phyloP scores from a whole-genome alignment of 2,113 vertebrate species.

The Heterocephalus glaber region DNA sequence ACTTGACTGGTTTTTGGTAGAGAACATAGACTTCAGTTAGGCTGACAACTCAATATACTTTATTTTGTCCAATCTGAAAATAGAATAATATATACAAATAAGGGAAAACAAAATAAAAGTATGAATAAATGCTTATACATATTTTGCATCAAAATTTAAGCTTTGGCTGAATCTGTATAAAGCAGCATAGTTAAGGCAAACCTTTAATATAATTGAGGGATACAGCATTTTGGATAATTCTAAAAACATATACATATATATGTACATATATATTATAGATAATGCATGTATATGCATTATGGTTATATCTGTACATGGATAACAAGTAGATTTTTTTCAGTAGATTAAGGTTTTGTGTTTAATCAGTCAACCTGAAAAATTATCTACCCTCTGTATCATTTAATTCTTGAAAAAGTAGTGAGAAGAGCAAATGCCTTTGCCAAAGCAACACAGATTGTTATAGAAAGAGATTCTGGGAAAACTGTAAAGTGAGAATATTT shows the following conservation, averaged over 20 bases:
- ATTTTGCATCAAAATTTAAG: constrained; percentile 24
- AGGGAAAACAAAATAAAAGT: background rate
- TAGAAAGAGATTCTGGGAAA: background rate
- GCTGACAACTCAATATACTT: background rate
- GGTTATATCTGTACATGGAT: background rate
- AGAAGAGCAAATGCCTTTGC: background rate
- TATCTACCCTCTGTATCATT: background rate
- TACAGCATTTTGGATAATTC: background rate
- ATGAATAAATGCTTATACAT: background rate
- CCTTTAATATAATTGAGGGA: background rate
- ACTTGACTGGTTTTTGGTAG: background rate
- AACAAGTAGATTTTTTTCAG: background rate
- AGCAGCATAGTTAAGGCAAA: background rate
- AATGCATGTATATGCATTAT: background rate
- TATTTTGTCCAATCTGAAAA: background rate
- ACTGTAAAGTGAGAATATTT: rapidly evolving
- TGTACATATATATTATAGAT: background rate
- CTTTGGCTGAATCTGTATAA: background rate
- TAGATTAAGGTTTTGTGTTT: background rate
- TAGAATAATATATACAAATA: background rate
- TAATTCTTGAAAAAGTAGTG: background rate
- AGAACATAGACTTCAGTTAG: background rate
- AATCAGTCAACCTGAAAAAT: background rate
- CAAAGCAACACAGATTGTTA: background rate
- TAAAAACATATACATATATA: background rate